Evolutionary conservation across 2,888 invertebrate species (phyloP), one percentile per base, ranked within the genome.

Genomic region (Cylindroiulus punctatus): DNA sequence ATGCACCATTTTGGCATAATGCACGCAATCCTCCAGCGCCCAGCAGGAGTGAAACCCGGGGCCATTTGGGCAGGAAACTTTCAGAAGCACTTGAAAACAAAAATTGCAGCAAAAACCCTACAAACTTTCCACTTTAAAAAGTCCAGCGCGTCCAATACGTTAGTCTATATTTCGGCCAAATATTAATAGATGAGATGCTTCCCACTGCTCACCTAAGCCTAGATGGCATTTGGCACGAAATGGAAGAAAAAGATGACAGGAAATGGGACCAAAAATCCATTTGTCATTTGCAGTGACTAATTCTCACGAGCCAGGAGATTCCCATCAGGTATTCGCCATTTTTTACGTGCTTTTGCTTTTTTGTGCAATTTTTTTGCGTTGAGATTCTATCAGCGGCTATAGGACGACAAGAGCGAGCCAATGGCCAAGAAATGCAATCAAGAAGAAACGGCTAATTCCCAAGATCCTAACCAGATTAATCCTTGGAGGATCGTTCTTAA

Each of bases 361-460:
- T 19, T n/a, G n/a, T 22, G 57, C 8, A 1, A 57, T n/a, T 57
- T 57, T 57, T 57, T 57, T 57, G 57, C 57, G 5, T 22, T 57
- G 8, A 57, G 57, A 57, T 57, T 57, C 57, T 14, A 47, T 47
- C 14, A 47, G 19, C 14, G n/a, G n/a, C n/a, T n/a, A n/a, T n/a
- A 47, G 47, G 47, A 47, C 47, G 14, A 14, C 8, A 47, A 47
- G 47, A 57, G n/a, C n/a, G n/a, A 57, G 57, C 5, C 2, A 3
- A 57, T n/a, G 57, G n/a, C n/a, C 5, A 22, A 47, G n/a, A 57
- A 57, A 57, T 57, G 57, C 57, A 57, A 57, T 57, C 57, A 57
- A 57, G 3, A 57, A 57, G n/a, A 57, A 57, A n/a, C 8, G 3
- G n/a, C 5, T 57, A 22, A 57, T n/a, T n/a, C 57, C n/a, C n/a